Conservation (phyloP, 2,888 invertebrate species). For the Drosophila putrida region DNA sequence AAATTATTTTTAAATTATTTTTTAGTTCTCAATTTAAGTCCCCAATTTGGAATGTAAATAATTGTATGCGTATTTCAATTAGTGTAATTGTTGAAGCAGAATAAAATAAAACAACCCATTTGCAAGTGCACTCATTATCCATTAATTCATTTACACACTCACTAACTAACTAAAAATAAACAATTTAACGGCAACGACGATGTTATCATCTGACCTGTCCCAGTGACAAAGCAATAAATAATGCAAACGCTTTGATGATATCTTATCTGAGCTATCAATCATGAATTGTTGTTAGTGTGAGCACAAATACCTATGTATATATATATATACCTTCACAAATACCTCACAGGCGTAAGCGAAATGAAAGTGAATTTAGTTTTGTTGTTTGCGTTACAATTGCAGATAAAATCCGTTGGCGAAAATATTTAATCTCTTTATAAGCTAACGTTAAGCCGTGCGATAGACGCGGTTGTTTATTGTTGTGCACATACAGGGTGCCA, state of each 20-base stretch:
- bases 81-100: neutral
- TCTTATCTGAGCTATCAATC: conserved; percentile 74
- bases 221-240: conserved; percentile 51
- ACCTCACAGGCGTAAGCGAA: conserved; percentile 1
- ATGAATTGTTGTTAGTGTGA: conserved; percentile 29
- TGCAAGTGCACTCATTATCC: conserved; percentile 1
- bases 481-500: conserved; percentile 17
- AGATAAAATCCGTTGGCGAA: conserved; percentile 27
- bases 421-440: conserved; percentile 58
- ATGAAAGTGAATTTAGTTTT: conserved; percentile 58
- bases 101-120: neutral
- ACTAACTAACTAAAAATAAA: conserved; percentile 21
- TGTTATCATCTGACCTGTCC: conserved; percentile 46
- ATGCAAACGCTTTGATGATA: conserved; percentile 53
- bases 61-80: neutral
- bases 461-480: conserved; percentile 38
- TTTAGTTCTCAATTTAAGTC: no score
- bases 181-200: conserved; percentile 23
- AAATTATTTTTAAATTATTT: no score
- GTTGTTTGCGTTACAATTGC: conserved; percentile 35
- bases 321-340: neutral
- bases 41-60: neutral
- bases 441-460: conserved; percentile 35
- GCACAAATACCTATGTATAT: neutral
- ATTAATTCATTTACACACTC: conserved; percentile 9